Percentiles rank a stretch among this genome's conserved stretches.
These are phyloP conservation scores for Harpalus rubripes DNA, from an alignment of 2,888 invertebrate genomes.

Conservation along the genomic window DNA sequence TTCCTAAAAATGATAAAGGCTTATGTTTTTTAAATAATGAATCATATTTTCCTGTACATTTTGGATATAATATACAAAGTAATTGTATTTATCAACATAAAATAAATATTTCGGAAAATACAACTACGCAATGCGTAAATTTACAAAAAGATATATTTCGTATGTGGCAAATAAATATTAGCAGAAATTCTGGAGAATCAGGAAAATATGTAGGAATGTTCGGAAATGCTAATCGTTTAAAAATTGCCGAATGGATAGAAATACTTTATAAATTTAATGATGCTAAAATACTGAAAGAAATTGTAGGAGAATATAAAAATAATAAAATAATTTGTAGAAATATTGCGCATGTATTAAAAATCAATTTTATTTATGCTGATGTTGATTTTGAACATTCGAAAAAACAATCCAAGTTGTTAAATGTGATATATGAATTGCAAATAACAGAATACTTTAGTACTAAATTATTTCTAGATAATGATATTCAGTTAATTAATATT, in stretches of 20 bases:
- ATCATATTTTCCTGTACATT: slow-evolving; percentile 76
- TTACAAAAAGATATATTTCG: slow-evolving; percentile 73
- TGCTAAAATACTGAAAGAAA: slow-evolving; percentile 72
- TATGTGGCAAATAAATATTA: slow-evolving; percentile 71
- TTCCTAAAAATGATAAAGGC: slow-evolving; percentile 77
- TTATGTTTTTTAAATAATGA: slow-evolving; percentile 76
- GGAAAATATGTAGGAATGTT: slow-evolving; percentile 76
- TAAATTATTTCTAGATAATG: slow-evolving; percentile 66
- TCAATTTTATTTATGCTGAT: slow-evolving; percentile 78
- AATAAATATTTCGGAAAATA: slow-evolving; percentile 68
- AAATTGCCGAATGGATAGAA: slow-evolving; percentile 78
- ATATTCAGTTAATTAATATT: slow-evolving; percentile 67
- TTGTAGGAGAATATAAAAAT: slow-evolving; percentile 74
- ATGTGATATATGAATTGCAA: slow-evolving; percentile 69
- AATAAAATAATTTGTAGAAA: slow-evolving; percentile 74
- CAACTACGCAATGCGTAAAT: slow-evolving; percentile 67
- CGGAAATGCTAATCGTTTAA: slow-evolving; percentile 77
- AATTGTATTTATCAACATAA: slow-evolving; percentile 76
- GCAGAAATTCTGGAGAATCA: slow-evolving; percentile 70
- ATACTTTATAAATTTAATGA: slow-evolving; percentile 74
- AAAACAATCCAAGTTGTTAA: slow-evolving; percentile 75
- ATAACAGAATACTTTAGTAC: background rate
- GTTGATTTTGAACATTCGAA: slow-evolving; percentile 72
- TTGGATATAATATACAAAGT: slow-evolving; percentile 78
- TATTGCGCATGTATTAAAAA: slow-evolving; percentile 74